Conservation (phyloP, 2,113 vertebrate species). For the Stegostoma tigrinum region DNA sequence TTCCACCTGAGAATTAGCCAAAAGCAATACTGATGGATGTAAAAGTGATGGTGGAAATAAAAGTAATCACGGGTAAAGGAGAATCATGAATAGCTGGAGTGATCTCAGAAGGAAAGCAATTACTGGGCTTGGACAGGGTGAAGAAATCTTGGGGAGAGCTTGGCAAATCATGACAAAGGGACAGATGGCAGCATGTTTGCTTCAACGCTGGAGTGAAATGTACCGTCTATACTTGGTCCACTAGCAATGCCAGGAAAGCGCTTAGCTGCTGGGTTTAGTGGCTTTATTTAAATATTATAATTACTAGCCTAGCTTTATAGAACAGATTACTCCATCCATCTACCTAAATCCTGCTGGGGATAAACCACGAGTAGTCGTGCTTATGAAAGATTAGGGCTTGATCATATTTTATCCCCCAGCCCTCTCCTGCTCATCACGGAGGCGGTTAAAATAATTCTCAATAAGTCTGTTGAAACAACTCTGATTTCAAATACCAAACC, state of each 20-base stretch:
- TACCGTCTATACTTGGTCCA: not conserved
- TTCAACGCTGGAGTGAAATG: not conserved
- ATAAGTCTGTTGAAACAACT: not conserved
- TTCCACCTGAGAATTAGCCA: not conserved
- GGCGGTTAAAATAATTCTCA: not conserved
- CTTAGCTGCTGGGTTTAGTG: not conserved
- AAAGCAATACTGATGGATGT: no score
- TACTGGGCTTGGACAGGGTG: not conserved
- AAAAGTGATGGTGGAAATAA: not conserved
- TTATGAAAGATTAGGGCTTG: not conserved
- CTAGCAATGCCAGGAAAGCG: not conserved
- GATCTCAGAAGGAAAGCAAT: not conserved
- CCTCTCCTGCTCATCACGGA: not conserved
- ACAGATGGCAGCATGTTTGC: not conserved
- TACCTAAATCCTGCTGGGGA: not conserved
- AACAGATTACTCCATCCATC: not conserved
- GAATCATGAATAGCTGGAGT: not conserved
- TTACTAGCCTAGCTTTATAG: not conserved
- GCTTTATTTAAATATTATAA: not conserved
- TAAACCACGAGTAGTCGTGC: not conserved
- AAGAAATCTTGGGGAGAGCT: not conserved
- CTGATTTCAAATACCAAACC: not conserved
- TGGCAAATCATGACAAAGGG: not conserved
- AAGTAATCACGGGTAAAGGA: no score
- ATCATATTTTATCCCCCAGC: not conserved